Conservation (phyloP, 2,113 vertebrate genomes). For the Xiphorhynchus elegans region DNA sequence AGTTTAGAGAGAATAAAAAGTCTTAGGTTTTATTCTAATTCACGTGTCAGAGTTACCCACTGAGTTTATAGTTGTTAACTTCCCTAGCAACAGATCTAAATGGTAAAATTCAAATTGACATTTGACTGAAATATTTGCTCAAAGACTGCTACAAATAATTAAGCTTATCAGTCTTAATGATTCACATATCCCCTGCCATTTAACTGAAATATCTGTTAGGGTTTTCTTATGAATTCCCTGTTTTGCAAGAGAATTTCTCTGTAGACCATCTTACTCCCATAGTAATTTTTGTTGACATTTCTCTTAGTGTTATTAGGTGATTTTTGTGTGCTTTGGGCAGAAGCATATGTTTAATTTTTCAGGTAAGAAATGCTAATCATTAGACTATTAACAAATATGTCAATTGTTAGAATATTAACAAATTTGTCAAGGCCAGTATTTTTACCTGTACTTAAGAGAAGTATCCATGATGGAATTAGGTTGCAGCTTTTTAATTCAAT, state of each 20-base stretch:
- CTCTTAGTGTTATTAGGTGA: not conserved
- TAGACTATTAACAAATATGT: not conserved
- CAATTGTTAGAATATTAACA: not conserved
- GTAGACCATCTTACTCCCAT: not conserved
- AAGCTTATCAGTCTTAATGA: not conserved
- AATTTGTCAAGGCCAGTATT: not conserved
- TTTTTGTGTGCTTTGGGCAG: not conserved
- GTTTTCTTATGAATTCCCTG: not conserved
- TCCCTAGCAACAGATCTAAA: slow-evolving; percentile 4
- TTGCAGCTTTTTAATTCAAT: not conserved
- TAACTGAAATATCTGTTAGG: not conserved
- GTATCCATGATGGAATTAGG: not conserved
- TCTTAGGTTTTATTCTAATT: not conserved
- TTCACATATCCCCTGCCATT: not conserved
- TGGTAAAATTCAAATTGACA: not conserved
- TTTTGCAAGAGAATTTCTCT: not conserved
- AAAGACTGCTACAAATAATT: slow-evolving; percentile 16
- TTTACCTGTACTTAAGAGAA: not conserved
- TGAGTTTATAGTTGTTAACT: not conserved
- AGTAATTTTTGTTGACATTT: not conserved
- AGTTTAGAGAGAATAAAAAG: not conserved
- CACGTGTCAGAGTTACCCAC: not conserved
- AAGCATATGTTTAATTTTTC: not conserved
- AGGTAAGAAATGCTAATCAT: not conserved
- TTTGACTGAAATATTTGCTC: slow-evolving; percentile 2